Base-by-base conservation (phyloP, 1,140 invertebrate genomes). In the Drosophila azteca region DNA sequence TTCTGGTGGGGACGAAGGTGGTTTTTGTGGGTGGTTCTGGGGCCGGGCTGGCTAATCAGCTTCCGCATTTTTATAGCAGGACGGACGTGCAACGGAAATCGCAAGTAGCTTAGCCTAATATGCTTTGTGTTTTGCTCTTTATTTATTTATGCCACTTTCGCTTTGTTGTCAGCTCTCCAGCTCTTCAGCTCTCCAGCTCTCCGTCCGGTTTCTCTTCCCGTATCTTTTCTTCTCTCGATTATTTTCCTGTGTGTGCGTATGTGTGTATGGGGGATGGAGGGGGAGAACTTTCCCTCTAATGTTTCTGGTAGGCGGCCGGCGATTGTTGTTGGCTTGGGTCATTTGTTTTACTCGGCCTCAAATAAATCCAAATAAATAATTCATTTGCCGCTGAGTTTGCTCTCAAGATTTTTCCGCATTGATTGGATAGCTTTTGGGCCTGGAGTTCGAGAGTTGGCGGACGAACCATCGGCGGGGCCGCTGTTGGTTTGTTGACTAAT, bases 341-440 rank as follows among this genome's bases (percentile, higher is more conserved):
- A 88, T 88, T 88, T 88, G 83, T 88, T 88, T 88, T 88, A 88
- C 83, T 88, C 77, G 83, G 79, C 83, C 83, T 88, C 83, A 88
- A 88, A 88, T 88, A 88, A 88, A 88, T 88, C 83, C 83, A 79
- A 88, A 88, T 88, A 79, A 83, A 88, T 88, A 88, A 88, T 88
- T 88, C 83, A 88, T 88, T 74, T 74, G 71, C 52, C 49, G 53
- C 51, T 48, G 58, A 78, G 70, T 79, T 87, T 79, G 55, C 74
- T 79, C 76, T 65, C 63, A 63, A 75, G 77, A 73, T 69, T 73
- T 73, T 22, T 58, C 46, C 50, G 43, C 35, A 61, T 67, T 59
- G 71, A 71, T 64, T 70, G 65, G 45, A 58, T 39, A 31, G 17
- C n/a, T 41, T 46, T 13, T 39, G 2, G 29, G 15, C 9, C 5